Base-by-base conservation (phyloP, 2,797 vertebrate genomes). In the Oreonectes daqikongensis region DNA sequence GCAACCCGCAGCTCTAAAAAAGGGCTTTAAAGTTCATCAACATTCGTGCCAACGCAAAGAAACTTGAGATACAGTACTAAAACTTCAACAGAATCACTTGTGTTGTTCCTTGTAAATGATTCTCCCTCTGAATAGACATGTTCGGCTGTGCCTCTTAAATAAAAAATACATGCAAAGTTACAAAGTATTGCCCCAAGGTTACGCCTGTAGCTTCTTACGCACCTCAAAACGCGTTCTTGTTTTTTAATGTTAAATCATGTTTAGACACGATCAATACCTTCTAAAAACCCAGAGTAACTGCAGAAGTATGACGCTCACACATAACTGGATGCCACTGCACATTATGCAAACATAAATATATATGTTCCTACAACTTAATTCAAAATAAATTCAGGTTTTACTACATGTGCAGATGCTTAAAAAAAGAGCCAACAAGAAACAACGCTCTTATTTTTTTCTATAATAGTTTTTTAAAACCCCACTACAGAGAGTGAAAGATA, bases 61-160 rank as follows among this genome's bases (percentile, higher is more conserved):
- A 48, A 66, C 76, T 64, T 77, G 35, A n/a, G 10, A 11, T 22
- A 50, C 4, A n/a, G n/a, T n/a, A n/a, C n/a, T 26, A 26, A 12
- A 12, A 35, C 42, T n/a, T 38, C 15, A 61, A 48, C 5, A 4
- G 10, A 69, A 61, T 65, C 2, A 18, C 76, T 26, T 32, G 80
- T 59, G 81, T 40, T 81, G 82, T 75, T 67, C 78, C 77, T 79
- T 78, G 69, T 83, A 82, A 71, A 76, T 77, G 70, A 75, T 85
- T 81, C 30, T 69, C 70, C 64, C 69, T 83, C 61, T 60, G 60
- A 75, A 82, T 55, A 69, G 18, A 63, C 65, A 35, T 81, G 79
- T 79, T 71, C n/a, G 48, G 22, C 18, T 70, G 46, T 63, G 73
- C 46, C 32, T 48, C 2, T 12, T 63, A 71, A 70, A 71, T 69